phyloP scores from a whole-genome alignment of 2,797 vertebrate species.

The Sebastes wilsoni region DNA sequence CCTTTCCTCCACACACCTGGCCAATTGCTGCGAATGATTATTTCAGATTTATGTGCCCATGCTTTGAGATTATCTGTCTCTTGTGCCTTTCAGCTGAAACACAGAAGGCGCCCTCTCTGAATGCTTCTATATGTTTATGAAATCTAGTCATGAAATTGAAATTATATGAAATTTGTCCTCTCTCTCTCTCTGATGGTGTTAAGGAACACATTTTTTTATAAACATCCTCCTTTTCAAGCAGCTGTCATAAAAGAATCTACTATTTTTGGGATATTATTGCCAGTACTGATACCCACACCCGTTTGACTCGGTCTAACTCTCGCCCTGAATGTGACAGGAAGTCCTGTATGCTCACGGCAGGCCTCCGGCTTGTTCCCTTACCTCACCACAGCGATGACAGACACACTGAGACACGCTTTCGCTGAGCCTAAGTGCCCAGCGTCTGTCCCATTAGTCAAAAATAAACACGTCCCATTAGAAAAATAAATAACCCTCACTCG shows the following conservation, averaged over 20 bases:
- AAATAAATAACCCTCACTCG: slow-evolving; percentile 66
- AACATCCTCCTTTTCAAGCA: slow-evolving; percentile 20
- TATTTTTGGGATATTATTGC: slow-evolving; percentile 5
- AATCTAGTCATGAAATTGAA: neutral
- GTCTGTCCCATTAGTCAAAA: slow-evolving; percentile 70
- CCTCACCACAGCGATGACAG: slow-evolving; percentile 59
- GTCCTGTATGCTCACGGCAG: slow-evolving; percentile 18
- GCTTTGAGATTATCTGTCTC: neutral
- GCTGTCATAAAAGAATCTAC: slow-evolving; percentile 14
- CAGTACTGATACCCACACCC: slow-evolving; percentile 7
- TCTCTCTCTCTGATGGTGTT: neutral
- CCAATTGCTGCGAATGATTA: neutral
- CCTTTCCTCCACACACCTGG: neutral
- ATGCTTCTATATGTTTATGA: neutral
- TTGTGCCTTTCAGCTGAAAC: neutral
- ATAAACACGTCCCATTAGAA: slow-evolving; percentile 72
- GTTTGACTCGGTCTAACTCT: neutral
- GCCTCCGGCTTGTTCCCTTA: slow-evolving; percentile 33
- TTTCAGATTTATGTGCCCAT: neutral
- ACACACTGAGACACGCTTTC: slow-evolving; percentile 44
- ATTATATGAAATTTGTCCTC: neutral
- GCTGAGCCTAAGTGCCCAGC: slow-evolving; percentile 51
- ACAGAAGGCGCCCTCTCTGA: neutral
- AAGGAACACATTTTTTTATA: neutral
- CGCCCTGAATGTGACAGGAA: slow-evolving; percentile 45